phyloP scores from a whole-genome alignment of 2,113 vertebrate species.

The Tragulus kanchil region DNA sequence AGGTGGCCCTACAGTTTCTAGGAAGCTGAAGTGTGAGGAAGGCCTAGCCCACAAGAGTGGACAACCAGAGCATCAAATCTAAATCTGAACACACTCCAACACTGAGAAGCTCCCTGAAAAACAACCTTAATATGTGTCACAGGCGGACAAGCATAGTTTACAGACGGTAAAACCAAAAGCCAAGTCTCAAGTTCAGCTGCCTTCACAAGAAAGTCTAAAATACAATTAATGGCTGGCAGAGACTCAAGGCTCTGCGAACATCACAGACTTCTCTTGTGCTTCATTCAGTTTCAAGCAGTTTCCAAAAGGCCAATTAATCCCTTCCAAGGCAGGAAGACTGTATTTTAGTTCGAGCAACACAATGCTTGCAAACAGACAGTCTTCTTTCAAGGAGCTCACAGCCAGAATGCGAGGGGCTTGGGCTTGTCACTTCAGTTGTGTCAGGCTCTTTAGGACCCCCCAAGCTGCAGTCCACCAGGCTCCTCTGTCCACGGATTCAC shows the following conservation, averaged over 20 bases:
- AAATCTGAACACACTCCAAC: neutral
- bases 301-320: neutral
- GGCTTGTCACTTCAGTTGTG: neutral
- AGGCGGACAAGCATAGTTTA: neutral
- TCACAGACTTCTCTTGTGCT: neutral
- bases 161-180: slow-evolving; percentile 2
- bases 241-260: slow-evolving; percentile 20
- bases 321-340: neutral
- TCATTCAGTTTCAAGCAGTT: slow-evolving; percentile 14
- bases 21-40: neutral
- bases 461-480: neutral
- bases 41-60: neutral
- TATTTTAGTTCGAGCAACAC: neutral
- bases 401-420: neutral
- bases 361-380: neutral
- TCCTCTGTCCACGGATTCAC: neutral
- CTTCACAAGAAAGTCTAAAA: slow-evolving; percentile 37
- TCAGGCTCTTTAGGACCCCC: neutral
- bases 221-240: slow-evolving; percentile 42
- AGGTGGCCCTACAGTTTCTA: neutral
- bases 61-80: neutral
- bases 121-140: neutral
- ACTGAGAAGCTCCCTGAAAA: neutral
- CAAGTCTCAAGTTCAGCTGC: neutral
- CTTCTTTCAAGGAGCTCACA: neutral